A percentile compares a stretch with the other conserved stretches of the same genome.
These are phyloP conservation scores for Argopecten irradians DNA, from an alignment of 1,140 invertebrate genomes.

Conservation along the genomic window DNA sequence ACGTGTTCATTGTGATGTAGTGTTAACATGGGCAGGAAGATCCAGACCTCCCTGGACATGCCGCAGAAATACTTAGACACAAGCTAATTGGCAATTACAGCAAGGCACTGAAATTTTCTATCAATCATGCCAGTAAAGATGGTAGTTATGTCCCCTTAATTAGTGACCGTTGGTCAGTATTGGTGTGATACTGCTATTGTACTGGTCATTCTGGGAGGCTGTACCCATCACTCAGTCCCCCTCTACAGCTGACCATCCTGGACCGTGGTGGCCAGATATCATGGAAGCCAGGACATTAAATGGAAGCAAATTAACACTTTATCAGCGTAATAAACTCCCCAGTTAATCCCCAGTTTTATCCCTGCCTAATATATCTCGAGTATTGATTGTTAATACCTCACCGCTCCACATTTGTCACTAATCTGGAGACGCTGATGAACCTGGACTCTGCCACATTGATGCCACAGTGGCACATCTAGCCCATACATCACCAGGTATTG, in stretches of 20 bases:
- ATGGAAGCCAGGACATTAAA: not conserved
- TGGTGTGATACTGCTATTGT: not conserved
- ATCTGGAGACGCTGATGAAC: not conserved
- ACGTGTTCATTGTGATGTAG: not conserved
- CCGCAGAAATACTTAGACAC: not conserved
- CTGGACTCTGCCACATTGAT: not conserved
- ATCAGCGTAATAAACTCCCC: not conserved
- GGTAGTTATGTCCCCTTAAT: conserved; percentile 8
- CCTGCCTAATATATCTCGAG: not conserved
- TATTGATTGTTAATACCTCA: not conserved
- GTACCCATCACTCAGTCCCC: not conserved
- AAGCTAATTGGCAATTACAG: conserved; percentile 17
- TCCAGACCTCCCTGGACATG: not conserved
- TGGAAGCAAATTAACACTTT: not conserved
- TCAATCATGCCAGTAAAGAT: not conserved
- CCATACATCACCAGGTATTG: not conserved
- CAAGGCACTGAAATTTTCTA: not conserved
- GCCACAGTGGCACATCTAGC: not conserved
- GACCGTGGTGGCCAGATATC: not conserved
- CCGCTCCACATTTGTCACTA: not conserved
- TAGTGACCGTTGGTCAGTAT: not conserved
- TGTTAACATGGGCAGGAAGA: not conserved
- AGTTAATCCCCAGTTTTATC: not conserved
- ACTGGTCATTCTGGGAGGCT: not conserved
- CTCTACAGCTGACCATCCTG: not conserved